Evolutionary conservation across 2,888 invertebrate species (phyloP).

Genomic region (Adelphocoris suturalis): DNA sequence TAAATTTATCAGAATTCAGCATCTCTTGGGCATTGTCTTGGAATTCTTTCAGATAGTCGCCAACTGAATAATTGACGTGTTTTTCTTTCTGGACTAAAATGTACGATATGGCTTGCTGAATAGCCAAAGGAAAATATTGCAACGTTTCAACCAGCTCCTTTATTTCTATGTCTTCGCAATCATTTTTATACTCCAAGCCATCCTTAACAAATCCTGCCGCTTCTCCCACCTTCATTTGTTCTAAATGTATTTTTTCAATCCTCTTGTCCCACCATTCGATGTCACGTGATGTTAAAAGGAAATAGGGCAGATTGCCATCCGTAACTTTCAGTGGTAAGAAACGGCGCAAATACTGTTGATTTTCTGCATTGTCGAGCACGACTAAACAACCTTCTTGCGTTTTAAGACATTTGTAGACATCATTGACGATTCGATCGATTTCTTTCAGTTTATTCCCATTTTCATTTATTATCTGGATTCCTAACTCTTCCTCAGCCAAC

Average conservation of each 20-base stretch:
- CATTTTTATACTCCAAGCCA: background rate
- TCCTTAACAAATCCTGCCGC: background rate
- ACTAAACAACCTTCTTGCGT: background rate
- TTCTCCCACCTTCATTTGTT: background rate
- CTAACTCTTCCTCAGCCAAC: background rate
- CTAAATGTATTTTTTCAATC: background rate
- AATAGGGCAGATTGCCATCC: background rate
- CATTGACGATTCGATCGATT: background rate
- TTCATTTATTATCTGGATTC: background rate
- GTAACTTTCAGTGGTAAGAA: background rate
- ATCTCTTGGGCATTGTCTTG: background rate
- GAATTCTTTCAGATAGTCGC: background rate
- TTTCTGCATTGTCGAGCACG: slow-evolving; percentile 3
- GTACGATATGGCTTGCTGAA: slow-evolving; percentile 11
- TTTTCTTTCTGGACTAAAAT: background rate
- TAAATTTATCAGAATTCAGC: background rate
- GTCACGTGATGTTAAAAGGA: slow-evolving; percentile 12
- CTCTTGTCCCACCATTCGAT: background rate
- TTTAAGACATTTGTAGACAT: background rate
- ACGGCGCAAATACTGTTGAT: background rate
- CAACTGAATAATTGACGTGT: background rate
- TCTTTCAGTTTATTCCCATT: background rate
- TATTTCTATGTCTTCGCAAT: background rate
- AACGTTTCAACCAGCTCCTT: background rate
- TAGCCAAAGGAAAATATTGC: background rate